Conservation (phyloP, 2,797 vertebrate genomes). For the Chelon auratus region DNA sequence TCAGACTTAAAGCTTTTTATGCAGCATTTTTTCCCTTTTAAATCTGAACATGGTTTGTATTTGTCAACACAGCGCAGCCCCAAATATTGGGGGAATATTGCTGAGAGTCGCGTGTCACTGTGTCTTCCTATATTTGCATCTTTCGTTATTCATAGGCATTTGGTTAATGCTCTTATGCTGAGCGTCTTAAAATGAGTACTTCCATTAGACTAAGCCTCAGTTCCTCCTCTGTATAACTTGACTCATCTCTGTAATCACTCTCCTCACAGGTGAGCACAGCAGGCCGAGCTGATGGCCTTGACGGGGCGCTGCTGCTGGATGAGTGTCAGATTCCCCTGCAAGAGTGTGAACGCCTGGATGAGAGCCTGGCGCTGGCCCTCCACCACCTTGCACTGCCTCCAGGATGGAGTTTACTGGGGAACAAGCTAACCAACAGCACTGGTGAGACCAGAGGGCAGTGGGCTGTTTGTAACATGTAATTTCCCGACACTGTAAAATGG, state of each 20-base stretch:
- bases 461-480: constrained; percentile 12
- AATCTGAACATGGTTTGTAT: constrained; percentile 30
- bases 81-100: too few species aligned
- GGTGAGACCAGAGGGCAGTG: constrained; percentile 70
- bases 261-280: constrained; percentile 83
- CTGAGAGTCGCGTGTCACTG: background rate
- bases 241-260: constrained; percentile 38
- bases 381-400: constrained; percentile 89
- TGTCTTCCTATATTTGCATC: constrained; percentile 35
- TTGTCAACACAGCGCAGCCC: constrained; percentile 13
- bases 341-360: constrained; percentile 91
- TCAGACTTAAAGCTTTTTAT: constrained; percentile 7
- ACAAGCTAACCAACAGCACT: constrained; percentile 61
- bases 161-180: constrained; percentile 50
- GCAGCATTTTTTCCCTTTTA: constrained; percentile 18
- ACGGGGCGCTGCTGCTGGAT: constrained; percentile 90
- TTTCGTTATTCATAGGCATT: constrained; percentile 32
- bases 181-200: constrained; percentile 40
- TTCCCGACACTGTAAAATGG: constrained; percentile 13
- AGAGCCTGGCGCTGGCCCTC: constrained; percentile 92
- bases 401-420: constrained; percentile 93
- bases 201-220: constrained; percentile 30
- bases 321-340: constrained; percentile 88
- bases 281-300: constrained; percentile 89
- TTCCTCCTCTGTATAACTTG: constrained; percentile 20